Evolutionary conservation across 2,888 invertebrate genomes (phyloP), one percentile per base, ranked within the genome.

Genomic region (Marronus borbonicus): DNA sequence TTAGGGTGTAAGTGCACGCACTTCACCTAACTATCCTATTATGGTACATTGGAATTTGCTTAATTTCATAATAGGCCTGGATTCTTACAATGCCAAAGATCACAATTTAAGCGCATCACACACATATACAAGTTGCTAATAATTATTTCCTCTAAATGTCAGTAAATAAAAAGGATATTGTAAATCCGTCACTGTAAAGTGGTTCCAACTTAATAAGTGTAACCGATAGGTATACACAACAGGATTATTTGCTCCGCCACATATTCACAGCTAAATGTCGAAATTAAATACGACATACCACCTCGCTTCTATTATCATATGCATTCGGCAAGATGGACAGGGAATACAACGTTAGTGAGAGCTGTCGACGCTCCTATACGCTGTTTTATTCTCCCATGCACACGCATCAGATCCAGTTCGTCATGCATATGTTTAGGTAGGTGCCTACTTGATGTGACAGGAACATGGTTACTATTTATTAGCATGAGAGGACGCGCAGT

Each of bases 361-460:
- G 52, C 31, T 24, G n/a, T 69, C 31, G 17, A n/a, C 5, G 52
- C 28, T 28, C 50, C 52, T 52, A 69, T 52, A 69, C 20, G 17
- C 17, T n/a, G 17, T 17, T 58, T 72, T 72, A 72, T 60, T 72
- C 72, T 39, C 31, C 58, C 58, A 58, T 62, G 12, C 20, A 58
- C 20, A 8, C 44, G 20, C 58, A 72, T 72, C 72, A 36, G 72
- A 72, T 39, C 58, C 58, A 55, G 72, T 72, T 58, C 55, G 72
- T 58, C 58, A 72, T 72, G 58, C 72, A 72, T 72, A 72, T 20
- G 58, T 72, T 72, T 72, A 72, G 72, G 72, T 72, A 69, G 52
- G 17, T 55, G 58, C 55, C 39, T 58, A 72, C 72, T 72, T 72
- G 72, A 72, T 39, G 58, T 72, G 72, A 72, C 72, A 72, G 58